Evolutionary conservation across 2,113 vertebrate species (phyloP).

Genomic region (Dicrurus megarhynchus): DNA sequence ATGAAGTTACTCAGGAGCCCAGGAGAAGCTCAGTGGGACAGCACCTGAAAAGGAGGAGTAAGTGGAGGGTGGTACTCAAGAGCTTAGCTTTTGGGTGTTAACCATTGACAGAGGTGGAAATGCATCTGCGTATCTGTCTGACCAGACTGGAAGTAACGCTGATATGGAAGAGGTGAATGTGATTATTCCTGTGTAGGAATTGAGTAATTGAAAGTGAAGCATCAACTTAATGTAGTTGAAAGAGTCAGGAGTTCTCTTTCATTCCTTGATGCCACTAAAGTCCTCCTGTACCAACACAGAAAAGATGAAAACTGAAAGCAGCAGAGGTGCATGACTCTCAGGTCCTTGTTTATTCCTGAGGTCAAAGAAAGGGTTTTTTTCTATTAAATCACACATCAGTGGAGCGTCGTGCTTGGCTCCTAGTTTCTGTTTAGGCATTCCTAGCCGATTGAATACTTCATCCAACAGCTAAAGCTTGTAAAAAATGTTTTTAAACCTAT

Average conservation of each 20-base stretch:
- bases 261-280: neutral
- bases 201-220: neutral
- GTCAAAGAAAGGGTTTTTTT: neutral
- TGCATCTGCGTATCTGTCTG: neutral
- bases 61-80: neutral
- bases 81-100: neutral
- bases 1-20: neutral
- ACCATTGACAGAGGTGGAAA: neutral
- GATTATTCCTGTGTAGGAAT: neutral
- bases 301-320: neutral
- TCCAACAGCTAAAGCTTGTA: neutral
- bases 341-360: neutral
- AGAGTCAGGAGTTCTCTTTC: neutral
- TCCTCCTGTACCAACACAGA: neutral
- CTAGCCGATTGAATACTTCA: neutral
- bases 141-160: neutral
- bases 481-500: neutral
- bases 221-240: neutral
- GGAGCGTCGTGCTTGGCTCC: neutral
- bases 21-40: neutral
- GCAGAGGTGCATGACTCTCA: neutral
- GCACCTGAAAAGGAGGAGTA: neutral
- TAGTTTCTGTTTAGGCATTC: neutral
- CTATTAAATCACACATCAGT: neutral
- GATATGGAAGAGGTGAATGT: neutral